phyloP scores from a whole-genome alignment of 2,797 vertebrate genomes.

The Varecia variegata region DNA sequence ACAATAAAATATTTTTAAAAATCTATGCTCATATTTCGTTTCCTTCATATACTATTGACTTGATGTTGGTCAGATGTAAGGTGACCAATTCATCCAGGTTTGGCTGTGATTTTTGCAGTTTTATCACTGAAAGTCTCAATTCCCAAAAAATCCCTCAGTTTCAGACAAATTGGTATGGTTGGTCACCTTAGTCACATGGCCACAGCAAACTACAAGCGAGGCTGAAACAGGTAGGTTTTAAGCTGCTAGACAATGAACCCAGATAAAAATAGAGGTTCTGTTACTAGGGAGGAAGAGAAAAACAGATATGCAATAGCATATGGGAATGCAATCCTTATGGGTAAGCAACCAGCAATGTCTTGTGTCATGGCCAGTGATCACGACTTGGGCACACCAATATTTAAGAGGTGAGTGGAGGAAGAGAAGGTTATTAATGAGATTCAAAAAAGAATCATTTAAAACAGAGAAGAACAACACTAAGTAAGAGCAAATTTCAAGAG shows the following conservation, averaged over 20 bases:
- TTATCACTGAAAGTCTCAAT: background rate
- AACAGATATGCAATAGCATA: background rate
- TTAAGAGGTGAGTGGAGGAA: background rate
- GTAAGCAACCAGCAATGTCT: background rate
- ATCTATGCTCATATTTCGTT: background rate
- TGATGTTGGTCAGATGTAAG: background rate
- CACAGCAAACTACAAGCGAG: background rate
- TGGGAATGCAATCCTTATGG: fast-evolving
- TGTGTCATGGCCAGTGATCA: background rate
- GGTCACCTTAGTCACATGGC: background rate
- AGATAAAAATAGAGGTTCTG: background rate
- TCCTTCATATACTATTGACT: background rate
- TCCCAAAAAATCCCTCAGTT: background rate
- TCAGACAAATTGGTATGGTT: background rate
- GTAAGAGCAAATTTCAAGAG: background rate
- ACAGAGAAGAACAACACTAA: background rate
- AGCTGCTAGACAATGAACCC: background rate
- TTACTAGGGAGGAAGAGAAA: background rate
- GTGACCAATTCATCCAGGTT: background rate
- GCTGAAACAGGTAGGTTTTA: background rate
- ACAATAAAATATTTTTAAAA: background rate
- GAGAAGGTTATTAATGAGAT: background rate
- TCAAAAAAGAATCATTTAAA: background rate
- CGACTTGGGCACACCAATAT: background rate
- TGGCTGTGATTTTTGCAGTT: background rate